Conservation (phyloP, 35 echinoderm and acorn worm species). For the Eucidaris tribuloides region DNA sequence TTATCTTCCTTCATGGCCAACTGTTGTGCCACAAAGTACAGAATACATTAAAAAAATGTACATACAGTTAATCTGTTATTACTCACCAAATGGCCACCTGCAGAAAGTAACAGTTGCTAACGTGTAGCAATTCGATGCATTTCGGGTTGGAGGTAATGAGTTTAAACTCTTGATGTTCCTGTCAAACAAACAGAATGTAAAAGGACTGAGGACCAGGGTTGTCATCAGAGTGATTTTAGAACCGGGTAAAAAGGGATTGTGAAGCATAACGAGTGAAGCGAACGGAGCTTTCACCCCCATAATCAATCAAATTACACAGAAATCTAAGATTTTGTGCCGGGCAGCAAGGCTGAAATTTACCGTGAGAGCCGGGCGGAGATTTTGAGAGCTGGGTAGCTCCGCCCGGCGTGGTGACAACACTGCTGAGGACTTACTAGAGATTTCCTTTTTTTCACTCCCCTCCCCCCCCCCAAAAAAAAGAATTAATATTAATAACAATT, state of each 20-base stretch:
- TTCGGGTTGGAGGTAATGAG: background rate
- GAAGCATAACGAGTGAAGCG: background rate
- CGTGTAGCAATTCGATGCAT: background rate
- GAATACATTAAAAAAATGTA: background rate
- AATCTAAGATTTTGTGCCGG: background rate
- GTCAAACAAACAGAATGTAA: background rate
- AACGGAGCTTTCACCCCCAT: background rate
- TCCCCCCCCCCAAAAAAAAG: no score
- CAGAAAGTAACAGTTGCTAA: background rate
- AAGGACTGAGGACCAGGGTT: no score
- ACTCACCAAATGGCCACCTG: background rate
- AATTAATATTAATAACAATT: no score
- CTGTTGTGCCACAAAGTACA: no score
- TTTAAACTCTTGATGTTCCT: conserved; percentile 14
- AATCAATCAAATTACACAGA: background rate
- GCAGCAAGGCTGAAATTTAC: background rate
- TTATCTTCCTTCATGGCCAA: no score
- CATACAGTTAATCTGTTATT: background rate
- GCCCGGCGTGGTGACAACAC: no score
- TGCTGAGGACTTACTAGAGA: no score
- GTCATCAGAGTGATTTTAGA: background rate
- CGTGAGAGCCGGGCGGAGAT: no score
- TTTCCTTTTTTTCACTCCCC: no score
- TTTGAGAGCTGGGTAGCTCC: no score
- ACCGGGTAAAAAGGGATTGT: background rate